These are phyloP conservation scores for Celastrina argiolus DNA, from an alignment of 2,888 invertebrate genomes.

Conservation along the genomic window DNA sequence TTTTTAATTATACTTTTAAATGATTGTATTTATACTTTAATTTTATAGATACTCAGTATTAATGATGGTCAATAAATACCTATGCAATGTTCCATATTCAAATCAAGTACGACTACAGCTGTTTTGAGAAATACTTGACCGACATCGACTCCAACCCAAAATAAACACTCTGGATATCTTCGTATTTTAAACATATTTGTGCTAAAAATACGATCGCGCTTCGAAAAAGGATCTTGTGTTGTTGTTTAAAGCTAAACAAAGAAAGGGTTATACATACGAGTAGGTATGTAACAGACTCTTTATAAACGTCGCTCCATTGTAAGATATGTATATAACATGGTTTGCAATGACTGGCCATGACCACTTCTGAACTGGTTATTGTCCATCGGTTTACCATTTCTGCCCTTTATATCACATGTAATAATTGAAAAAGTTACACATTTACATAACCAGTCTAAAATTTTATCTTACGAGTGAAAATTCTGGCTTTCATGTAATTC, in stretches of 20 bases:
- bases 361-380: neutral
- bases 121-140: neutral
- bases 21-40: too few species aligned
- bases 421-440: too few species aligned
- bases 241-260: neutral
- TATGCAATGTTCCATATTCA: neutral
- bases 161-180: neutral
- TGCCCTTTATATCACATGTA: neutral
- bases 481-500: too few species aligned
- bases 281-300: neutral
- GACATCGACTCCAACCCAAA: neutral
- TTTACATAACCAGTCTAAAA: too few species aligned
- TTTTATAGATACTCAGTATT: too few species aligned
- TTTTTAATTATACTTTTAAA: too few species aligned
- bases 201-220: neutral
- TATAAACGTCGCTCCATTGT: neutral
- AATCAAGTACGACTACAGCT: neutral
- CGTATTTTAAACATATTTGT: neutral
- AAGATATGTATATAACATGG: neutral
- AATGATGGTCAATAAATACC: too few species aligned
- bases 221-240: neutral
- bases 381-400: neutral
- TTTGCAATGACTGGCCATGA: neutral
- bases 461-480: too few species aligned
- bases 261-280: neutral